Evolutionary conservation across 2,888 invertebrate genomes (phyloP).

Genomic region (Stratiomys singularior): DNA sequence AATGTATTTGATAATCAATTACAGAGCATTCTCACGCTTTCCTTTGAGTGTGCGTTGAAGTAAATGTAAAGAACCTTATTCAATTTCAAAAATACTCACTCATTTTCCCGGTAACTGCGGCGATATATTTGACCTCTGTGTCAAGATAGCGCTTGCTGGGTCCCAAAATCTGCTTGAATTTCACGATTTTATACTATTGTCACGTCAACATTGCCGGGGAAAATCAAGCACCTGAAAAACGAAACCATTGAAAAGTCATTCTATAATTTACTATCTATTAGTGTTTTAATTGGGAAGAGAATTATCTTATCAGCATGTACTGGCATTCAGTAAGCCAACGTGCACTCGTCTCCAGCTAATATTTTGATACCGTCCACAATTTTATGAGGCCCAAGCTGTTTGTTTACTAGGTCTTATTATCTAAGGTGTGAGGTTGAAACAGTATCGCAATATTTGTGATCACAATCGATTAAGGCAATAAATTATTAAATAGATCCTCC

Average conservation of each 20-base stretch:
- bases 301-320: slow-evolving; percentile 25
- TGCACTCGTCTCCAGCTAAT: not conserved
- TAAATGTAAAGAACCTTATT: too few relatives aligned
- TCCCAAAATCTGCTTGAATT: not conserved
- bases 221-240: slow-evolving; percentile 24
- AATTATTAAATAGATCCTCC: too few relatives aligned
- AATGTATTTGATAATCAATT: too few relatives aligned
- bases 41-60: too few relatives aligned
- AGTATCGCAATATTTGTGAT: too few relatives aligned
- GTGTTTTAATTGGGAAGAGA: slow-evolving; percentile 16
- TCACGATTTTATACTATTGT: not conserved
- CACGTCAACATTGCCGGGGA: slow-evolving; percentile 5
- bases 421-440: not conserved
- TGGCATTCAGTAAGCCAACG: not conserved
- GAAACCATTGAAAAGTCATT: slow-evolving; percentile 12
- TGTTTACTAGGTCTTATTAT: slow-evolving; percentile 9
- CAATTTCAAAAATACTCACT: not conserved
- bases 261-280: not conserved
- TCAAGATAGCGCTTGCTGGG: not conserved
- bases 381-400: not conserved
- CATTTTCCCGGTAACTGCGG: not conserved
- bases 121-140: too few relatives aligned
- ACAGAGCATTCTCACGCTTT: too few relatives aligned
- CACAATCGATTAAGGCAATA: too few relatives aligned
- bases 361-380: not conserved